Conservation (phyloP, 2,888 invertebrate genomes). For the Mantis religiosa region DNA sequence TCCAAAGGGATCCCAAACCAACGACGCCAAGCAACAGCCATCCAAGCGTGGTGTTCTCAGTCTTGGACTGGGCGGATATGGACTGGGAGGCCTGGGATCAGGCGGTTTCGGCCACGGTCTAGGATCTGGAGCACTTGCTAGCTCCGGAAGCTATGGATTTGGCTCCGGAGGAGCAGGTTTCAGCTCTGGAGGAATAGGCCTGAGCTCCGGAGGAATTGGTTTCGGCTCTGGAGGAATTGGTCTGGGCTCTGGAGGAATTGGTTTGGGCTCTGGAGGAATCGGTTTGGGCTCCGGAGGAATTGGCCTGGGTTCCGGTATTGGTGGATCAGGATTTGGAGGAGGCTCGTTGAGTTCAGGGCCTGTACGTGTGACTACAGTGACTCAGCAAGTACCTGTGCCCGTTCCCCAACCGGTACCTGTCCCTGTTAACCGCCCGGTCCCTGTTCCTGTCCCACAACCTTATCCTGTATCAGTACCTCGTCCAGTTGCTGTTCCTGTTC, state of each 20-base stretch:
- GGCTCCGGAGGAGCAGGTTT: background rate
- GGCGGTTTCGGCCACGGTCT: background rate
- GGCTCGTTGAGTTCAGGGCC: background rate
- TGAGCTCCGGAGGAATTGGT: background rate
- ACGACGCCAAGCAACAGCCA: background rate
- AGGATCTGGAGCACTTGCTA: background rate
- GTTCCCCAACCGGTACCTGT: background rate
- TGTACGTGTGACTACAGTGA: background rate
- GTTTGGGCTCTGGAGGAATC: no score
- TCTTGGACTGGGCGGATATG: background rate
- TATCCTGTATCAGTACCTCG: conserved; percentile 7
- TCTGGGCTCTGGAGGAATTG: no score
- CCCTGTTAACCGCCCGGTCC: background rate
- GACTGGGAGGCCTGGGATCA: background rate
- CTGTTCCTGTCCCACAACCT: background rate
- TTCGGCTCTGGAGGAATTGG: no score
- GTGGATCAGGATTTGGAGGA: background rate
- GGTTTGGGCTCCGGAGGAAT: no score
- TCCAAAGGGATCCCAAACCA: background rate
- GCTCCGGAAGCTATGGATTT: background rate
- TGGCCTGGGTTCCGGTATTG: background rate
- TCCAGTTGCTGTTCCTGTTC: background rate
- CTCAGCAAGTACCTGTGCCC: conserved; percentile 6
- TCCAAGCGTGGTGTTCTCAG: background rate
- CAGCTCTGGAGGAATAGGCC: background rate